Conservation (phyloP, 2,113 vertebrate genomes). For the Indicator indicator region DNA sequence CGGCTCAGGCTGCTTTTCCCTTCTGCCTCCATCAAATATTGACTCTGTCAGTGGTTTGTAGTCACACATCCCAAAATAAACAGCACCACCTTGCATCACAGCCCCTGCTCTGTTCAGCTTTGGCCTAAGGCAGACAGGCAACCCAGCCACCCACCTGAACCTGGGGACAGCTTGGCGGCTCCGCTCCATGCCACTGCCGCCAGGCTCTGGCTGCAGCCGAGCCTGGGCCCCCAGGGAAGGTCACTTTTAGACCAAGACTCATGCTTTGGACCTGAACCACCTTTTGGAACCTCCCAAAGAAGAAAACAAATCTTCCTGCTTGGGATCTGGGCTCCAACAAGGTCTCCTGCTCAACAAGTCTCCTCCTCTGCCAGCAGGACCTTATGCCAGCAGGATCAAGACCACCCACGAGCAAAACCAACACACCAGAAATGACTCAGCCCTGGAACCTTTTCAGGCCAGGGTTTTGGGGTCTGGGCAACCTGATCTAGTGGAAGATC, state of each 20-base stretch:
- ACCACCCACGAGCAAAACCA: not conserved
- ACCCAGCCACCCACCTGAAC: slow-evolving; percentile 21
- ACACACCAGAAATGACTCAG: accelerated
- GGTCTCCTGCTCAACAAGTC: not conserved
- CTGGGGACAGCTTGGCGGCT: not conserved
- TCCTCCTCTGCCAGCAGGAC: not conserved
- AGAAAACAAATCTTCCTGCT: not conserved
- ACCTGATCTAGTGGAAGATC: no score
- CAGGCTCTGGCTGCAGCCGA: not conserved
- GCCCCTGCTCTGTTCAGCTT: not conserved
- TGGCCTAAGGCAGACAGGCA: not conserved
- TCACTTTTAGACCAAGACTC: not conserved
- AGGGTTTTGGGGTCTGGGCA: no score
- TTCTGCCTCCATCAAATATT: slow-evolving; percentile 58
- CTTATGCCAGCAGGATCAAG: not conserved
- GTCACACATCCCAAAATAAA: slow-evolving; percentile 51
- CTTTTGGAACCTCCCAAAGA: not conserved
- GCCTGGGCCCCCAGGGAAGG: not conserved
- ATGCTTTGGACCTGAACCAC: not conserved
- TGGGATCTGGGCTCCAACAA: not conserved
- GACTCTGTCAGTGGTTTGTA: slow-evolving; percentile 22
- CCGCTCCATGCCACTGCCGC: accelerated
- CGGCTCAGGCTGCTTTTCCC: not conserved
- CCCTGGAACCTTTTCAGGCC: no score
- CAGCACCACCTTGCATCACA: slow-evolving; percentile 31